These are phyloP conservation scores for Muricea muricata DNA, from an alignment of 92 coral and sea anemone genomes.

Conservation along the genomic window DNA sequence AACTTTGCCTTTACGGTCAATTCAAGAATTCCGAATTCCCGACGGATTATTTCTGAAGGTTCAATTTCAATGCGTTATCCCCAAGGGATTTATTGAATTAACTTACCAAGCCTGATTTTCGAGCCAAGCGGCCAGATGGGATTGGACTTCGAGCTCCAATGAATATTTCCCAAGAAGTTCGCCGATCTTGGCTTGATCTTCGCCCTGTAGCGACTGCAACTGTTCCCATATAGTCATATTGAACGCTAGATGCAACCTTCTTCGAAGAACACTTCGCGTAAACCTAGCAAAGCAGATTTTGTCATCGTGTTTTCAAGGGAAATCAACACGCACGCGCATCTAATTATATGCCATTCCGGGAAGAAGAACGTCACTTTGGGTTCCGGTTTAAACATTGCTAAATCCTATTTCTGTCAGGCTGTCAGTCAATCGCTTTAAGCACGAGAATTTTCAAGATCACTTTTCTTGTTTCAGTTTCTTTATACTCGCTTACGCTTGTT, in stretches of 20 bases:
- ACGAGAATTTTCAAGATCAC: too few relatives aligned
- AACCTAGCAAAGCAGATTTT: not conserved
- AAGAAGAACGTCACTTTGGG: not conserved
- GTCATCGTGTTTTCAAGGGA: not conserved
- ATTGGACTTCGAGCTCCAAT: constrained; percentile 78
- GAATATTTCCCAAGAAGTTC: constrained; percentile 49
- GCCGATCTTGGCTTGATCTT: constrained; percentile 30
- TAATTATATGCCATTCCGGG: constrained; percentile 12
- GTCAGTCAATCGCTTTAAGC: too few relatives aligned
- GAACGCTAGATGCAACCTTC: constrained; percentile 1
- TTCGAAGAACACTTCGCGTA: constrained; percentile 10
- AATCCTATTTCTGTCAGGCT: too few relatives aligned
- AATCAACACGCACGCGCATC: constrained; percentile 32
- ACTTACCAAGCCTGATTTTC: constrained; percentile 81
- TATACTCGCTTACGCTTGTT: too few relatives aligned
- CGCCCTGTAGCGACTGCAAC: constrained; percentile 37
- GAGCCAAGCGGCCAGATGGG: constrained; percentile 79
- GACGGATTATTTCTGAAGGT: not conserved
- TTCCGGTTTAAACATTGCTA: constrained; percentile 30
- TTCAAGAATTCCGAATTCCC: not conserved
- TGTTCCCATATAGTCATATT: constrained; percentile 47
- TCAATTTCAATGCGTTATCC: not conserved
- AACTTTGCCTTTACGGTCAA: not conserved
- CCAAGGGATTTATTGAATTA: constrained; percentile 11
- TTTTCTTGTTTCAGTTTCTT: too few relatives aligned